Evolutionary conservation across 2,888 invertebrate genomes (phyloP), one percentile per base, ranked within the genome.

Genomic region (Volucella inflata): DNA sequence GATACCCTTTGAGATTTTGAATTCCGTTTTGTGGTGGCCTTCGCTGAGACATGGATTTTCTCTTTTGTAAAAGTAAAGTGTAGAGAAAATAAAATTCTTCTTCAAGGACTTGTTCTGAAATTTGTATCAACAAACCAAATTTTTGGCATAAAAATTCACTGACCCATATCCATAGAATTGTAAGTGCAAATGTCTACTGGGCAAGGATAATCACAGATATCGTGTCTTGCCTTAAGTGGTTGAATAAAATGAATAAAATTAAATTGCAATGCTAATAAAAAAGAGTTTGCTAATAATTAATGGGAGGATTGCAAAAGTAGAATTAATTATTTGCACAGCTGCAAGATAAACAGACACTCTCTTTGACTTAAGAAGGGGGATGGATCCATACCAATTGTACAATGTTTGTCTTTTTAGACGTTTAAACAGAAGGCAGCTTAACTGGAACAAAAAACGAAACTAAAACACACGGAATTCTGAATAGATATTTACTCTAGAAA

Each of bases 11-110:
- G 6, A 30, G 16, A 16, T 42, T 59, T 36, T 14, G 38, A 14
- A 55, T 51, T 36, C 16, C 50, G 44, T 48, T 57, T 71, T 46
- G 30, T 6, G 30, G 30, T 30, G 30, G 30, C 30, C 30, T 40
- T 51, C 30, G n/a, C 44, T 42, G 48, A 4, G 48, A 72, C 51
- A 68, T 74, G 62, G 50, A 51, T 64, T 68, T 59, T 48, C 48
- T 40, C 46, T 40, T 51, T 30, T 40, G 67, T 51, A 42, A 36
- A 30, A 2, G 36, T 14, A 12, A 16, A 40, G 14, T 42, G 11
- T 30, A 44, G 51, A 67, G 57, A 40, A 55, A 55, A 55, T 55
- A 21, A 21, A 40, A 44, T 46, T 21, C 16, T 46, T 21, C 16
- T 40, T 16, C 46, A 8, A 68, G 65, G 48, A 51, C 42, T 68